Base-by-base conservation (phyloP, 2,888 invertebrate species). In the Timema cristinae region DNA sequence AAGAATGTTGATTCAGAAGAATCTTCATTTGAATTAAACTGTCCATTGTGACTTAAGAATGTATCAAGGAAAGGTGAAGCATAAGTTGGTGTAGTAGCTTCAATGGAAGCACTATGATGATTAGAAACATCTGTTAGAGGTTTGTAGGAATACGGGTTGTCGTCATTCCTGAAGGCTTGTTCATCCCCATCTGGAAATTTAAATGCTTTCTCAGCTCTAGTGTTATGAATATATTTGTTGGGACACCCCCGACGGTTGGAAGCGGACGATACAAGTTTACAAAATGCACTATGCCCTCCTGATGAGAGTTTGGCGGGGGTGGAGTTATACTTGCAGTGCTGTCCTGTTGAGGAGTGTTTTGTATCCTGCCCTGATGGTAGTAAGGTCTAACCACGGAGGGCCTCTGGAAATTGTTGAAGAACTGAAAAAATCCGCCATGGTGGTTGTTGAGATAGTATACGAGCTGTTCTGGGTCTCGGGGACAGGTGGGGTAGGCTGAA, bases 351-450 rank as follows among this genome's bases (percentile, higher is more conserved):
- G 49, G n/a, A 15, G 61, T 48, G 47, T 63, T 70, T 50, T 70
- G 70, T 8, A 70, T 70, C 16, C 70, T 63, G 7, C 70, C 61
- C 47, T 51, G 50, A 0, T 15, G 16, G 32, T 67, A 51, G 47
- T 70, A 66, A 4, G 70, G 70, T 9, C 63, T 63, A 48, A 63
- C 47, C 11, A 63, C 63, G 2, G 63, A 48, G 9, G 63, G 63
- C 11, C 47, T 32, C 10, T 16, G 50, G 13, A 51, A 47, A 61
- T 85, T 85, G 75, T 86, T 89, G 79, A 93, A 93, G 79, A 91
- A 92, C 74, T 91, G 85, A 79, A 93, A 94, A 82, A 94, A 92
- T 1, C 94, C 94, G 59, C 94, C 94, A 72, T 93, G 92, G 79
- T 94, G 89, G 81, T 93, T 94, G 83, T 94, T 94, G 69, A 94